Evolutionary conservation across 2,797 vertebrate species (phyloP).

Genomic region (Lagorchestes hirsutus): DNA sequence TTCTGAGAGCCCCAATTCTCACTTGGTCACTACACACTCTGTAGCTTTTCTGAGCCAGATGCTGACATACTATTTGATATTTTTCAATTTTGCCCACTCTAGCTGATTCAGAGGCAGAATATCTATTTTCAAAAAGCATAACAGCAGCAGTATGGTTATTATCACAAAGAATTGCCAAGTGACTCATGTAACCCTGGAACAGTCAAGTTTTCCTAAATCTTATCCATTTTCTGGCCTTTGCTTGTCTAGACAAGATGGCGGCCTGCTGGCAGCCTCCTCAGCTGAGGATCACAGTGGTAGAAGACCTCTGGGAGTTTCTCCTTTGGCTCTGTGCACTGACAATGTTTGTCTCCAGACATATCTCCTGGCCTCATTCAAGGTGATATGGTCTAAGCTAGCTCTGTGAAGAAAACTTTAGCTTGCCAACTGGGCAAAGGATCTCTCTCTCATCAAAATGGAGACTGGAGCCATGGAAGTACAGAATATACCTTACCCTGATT

Average conservation of each 20-base stretch:
- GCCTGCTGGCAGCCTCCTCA: neutral
- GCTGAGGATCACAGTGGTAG: neutral
- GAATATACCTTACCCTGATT: neutral
- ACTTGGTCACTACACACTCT: neutral
- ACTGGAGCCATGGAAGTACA: neutral
- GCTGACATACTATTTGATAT: neutral
- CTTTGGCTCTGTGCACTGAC: neutral
- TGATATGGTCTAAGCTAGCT: neutral
- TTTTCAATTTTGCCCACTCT: neutral
- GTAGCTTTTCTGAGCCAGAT: neutral
- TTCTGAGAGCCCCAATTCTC: neutral
- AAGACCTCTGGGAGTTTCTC: neutral
- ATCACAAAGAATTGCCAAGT: neutral
- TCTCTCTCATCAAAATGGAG: neutral
- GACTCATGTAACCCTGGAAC: neutral
- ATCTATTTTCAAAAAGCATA: neutral
- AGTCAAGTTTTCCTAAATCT: neutral
- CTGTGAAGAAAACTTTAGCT: neutral
- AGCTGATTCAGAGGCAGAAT: neutral
- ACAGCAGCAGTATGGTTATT: neutral
- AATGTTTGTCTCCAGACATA: neutral
- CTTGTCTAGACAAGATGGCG: neutral
- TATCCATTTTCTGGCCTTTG: neutral
- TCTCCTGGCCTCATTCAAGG: neutral
- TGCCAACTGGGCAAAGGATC: neutral